Base-by-base conservation (phyloP, 2,888 invertebrate genomes). In the Scrobipalpa costella region DNA sequence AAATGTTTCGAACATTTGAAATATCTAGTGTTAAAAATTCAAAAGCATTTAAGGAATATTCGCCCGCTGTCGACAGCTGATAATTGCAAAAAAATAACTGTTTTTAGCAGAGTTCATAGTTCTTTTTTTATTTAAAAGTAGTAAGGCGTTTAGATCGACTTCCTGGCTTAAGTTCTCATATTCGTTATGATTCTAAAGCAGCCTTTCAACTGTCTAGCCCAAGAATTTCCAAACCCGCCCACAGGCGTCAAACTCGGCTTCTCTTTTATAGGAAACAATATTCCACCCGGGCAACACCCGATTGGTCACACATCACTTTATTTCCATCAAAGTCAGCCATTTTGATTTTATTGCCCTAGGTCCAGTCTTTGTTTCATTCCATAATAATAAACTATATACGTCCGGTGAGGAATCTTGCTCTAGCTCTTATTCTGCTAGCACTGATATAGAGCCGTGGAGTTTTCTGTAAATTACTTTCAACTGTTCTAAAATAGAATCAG, bases 381-480 rank as follows among this genome's bases (percentile, higher is more conserved):
- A 13, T 62, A 55, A 40, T 63, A 63, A 63, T 63, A 63, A 57
- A 57, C 36, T 49, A 21, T 50, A 63, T 63, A 52, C 59, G 59
- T 15, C 40, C 52, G 59, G 50, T 34, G 55, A 34, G 15, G 55
- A 33, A 55, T 55, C 55, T 55, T 33, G 55, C 15, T 55, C 34
- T 34, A 55, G 34, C 34, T 27, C 34, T 55, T 33, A 55, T 55
- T 55, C 55, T 55, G 27, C 55, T 55, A 55, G 34, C 27, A 11
- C 47, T 17, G 15, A 17, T 15, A 27, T 3, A 27, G 27, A 27
- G 27, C 2, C 27, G 17, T n/a, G 13, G 2, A 17, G 17, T 17
- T 17, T 15, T 15, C 15, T 17, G 13, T 49, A 17, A 6, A 49
- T 49, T 17, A 17, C 13, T 47, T n/a, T 1, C 11, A 50, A 6